phyloP scores from a whole-genome alignment of 2,888 invertebrate species.

The Sepioteuthis lessoniana region DNA sequence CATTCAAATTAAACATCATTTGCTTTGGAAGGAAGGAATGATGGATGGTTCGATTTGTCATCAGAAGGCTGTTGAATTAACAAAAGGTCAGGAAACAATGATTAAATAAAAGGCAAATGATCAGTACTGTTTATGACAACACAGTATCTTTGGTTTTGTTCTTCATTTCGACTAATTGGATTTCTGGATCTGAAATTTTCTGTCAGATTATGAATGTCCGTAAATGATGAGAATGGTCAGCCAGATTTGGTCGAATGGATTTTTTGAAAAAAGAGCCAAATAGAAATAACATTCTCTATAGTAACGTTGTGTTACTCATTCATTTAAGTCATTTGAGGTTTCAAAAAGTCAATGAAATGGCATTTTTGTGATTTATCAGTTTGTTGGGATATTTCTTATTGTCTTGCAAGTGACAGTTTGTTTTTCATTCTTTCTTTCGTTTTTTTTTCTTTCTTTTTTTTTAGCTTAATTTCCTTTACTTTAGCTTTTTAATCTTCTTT shows the following conservation, averaged over 20 bases:
- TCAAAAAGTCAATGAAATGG: not conserved
- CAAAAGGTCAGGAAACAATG: too few relatives aligned
- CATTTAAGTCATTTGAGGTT: not conserved
- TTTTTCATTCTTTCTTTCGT: not conserved
- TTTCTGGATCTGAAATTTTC: not conserved
- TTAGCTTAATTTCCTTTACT: not conserved
- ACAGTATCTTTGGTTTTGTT: too few relatives aligned
- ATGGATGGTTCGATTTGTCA: too few relatives aligned
- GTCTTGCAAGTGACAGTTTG: not conserved
- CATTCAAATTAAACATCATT: too few relatives aligned
- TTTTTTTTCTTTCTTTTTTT: not conserved
- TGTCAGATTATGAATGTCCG: not conserved
- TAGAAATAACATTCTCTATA: not conserved
- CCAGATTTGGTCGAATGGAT: not conserved
- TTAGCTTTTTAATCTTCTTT: too few relatives aligned
- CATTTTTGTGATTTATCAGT: not conserved
- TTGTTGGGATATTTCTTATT: not conserved
- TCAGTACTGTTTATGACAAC: too few relatives aligned
- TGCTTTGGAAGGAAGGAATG: too few relatives aligned
- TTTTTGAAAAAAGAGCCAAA: not conserved
- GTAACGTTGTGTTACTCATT: not conserved
- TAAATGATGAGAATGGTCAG: not conserved
- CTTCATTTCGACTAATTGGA: too few relatives aligned
- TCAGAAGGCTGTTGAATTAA: too few relatives aligned
- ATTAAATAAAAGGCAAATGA: too few relatives aligned